Evolutionary conservation across 2,888 invertebrate genomes (phyloP), one percentile per base, ranked within the genome.

Genomic region (Pteria penguin): DNA sequence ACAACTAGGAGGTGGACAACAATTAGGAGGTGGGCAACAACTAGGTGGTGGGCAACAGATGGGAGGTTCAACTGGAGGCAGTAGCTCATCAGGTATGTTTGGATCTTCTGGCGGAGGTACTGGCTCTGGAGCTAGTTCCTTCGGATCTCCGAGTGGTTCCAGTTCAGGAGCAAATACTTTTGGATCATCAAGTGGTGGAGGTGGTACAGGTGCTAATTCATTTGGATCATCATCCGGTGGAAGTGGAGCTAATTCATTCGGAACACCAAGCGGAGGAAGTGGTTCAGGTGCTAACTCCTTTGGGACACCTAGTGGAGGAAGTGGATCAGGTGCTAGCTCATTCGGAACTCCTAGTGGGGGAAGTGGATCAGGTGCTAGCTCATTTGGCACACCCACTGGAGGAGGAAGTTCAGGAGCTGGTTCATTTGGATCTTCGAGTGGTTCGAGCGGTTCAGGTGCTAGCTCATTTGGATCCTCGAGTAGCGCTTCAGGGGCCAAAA

Each of bases 21-120:
- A 75, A 73, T 63, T 31, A 70, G 60, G 36, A 58, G 61, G 62
- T 69, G 26, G 72, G 72, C 36, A 32, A 33, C n/a, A 24, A 18
- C 57, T 66, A 22, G n/a, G 63, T 2, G 57, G 73, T 14, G 66
- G 11, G 45, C 45, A 45, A 18, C 45, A 8, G n/a, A n/a, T n/a
- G n/a, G n/a, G n/a, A n/a, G n/a, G n/a, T n/a, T n/a, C n/a, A n/a
- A n/a, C n/a, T n/a, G n/a, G n/a, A n/a, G n/a, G n/a, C n/a, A n/a
- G n/a, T n/a, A n/a, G n/a, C n/a, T n/a, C n/a, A n/a, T n/a, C n/a
- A n/a, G n/a, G n/a, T n/a, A n/a, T n/a, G n/a, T n/a, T n/a, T n/a
- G n/a, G n/a, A n/a, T n/a, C n/a, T n/a, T n/a, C n/a, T n/a, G n/a
- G n/a, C n/a, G n/a, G n/a, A n/a, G n/a, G n/a, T n/a, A n/a, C n/a